Conservation (phyloP, 92 coral and sea anemone species). For the Heliopora coerulea region DNA sequence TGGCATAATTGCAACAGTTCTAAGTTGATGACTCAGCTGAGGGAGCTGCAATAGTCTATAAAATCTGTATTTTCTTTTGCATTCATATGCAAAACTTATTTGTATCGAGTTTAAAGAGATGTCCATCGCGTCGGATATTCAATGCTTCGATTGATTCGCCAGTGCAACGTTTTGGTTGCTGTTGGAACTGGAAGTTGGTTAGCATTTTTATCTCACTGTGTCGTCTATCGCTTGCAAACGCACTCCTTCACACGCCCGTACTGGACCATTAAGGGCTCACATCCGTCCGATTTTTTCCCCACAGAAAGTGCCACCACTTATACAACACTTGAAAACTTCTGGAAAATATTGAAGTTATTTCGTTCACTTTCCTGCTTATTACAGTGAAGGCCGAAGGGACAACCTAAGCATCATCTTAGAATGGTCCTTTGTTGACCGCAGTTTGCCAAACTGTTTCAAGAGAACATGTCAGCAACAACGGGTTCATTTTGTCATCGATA, state of each 20-base stretch:
- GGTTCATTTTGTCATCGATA: neutral
- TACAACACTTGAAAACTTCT: neutral
- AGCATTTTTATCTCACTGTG: neutral
- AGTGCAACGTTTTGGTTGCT: no score
- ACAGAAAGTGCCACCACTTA: conserved; percentile 1
- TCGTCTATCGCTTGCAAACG: neutral
- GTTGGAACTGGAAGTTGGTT: neutral
- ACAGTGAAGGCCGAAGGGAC: no score
- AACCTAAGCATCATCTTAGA: no score
- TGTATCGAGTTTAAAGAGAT: no score
- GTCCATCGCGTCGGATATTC: no score
- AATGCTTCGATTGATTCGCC: no score
- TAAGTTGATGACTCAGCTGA: no score
- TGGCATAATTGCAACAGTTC: no score
- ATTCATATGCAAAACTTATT: no score
- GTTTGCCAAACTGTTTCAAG: neutral
- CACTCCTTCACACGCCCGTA: conserved; percentile 16
- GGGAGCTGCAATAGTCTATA: no score
- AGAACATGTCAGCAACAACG: neutral
- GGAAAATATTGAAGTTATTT: neutral
- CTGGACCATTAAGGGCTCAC: neutral
- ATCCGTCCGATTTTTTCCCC: conserved; percentile 27
- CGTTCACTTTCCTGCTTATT: neutral
- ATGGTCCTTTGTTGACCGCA: neutral
- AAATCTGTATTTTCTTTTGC: no score